Evolutionary conservation across 1,140 invertebrate species (phyloP).

Genomic region (Panagrolaimus sp.): DNA sequence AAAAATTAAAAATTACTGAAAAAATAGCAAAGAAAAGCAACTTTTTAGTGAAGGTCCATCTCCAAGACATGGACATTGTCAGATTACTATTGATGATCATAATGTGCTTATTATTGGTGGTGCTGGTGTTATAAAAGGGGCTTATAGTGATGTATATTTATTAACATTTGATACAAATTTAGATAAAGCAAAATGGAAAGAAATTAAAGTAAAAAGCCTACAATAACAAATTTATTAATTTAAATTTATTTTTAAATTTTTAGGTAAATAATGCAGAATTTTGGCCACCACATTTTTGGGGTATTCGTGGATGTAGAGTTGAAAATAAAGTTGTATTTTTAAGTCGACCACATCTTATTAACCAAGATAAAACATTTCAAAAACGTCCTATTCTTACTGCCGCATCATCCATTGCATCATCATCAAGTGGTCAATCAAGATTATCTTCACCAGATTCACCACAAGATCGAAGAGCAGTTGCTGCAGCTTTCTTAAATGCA

Average conservation of each 20-base stretch:
- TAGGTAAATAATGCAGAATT: conserved; percentile 43
- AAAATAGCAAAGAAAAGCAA: background rate
- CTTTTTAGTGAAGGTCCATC: conserved; percentile 35
- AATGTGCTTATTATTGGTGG: conserved; percentile 64
- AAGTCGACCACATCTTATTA: conserved; percentile 26
- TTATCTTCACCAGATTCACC: conserved; percentile 30
- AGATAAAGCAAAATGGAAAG: conserved; percentile 48
- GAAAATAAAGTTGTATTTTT: conserved; percentile 33
- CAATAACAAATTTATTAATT: too few relatives aligned
- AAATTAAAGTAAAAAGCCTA: conserved; percentile 35
- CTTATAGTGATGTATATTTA: conserved; percentile 70
- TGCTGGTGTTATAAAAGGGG: conserved; percentile 68
- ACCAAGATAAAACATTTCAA: background rate
- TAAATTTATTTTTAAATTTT: conserved; percentile 22
- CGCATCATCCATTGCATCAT: conserved; percentile 13
- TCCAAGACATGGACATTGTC: conserved; percentile 47
- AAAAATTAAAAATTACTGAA: background rate
- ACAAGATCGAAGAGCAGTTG: conserved; percentile 28
- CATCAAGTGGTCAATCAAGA: conserved; percentile 18
- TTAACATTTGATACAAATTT: conserved; percentile 63
- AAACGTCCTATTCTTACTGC: background rate
- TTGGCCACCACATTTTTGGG: conserved; percentile 74
- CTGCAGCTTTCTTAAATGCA: conserved; percentile 26
- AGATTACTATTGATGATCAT: conserved; percentile 57
- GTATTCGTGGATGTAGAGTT: conserved; percentile 81